Evolutionary conservation across 1,140 invertebrate species (phyloP).

Genomic region (Ips nitidus): DNA sequence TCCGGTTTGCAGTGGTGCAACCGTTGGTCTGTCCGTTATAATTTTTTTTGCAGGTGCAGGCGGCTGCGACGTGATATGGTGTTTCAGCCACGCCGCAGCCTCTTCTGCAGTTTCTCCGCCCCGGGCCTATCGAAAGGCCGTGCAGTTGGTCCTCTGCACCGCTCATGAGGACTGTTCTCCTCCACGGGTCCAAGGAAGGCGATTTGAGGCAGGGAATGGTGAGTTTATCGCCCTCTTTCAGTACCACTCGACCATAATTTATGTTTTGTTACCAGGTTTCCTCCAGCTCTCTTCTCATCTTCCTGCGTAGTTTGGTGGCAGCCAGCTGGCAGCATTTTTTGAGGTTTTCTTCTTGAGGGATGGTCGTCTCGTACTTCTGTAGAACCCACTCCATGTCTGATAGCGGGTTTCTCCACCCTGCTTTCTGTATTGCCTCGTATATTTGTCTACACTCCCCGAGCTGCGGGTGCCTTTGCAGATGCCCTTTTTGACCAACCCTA

Average conservation of each 20-base stretch:
- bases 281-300: constrained; percentile 20
- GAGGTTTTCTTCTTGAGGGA: too few species aligned
- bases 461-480: constrained; percentile 26
- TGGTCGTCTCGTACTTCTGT: too few species aligned
- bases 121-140: constrained; percentile 7
- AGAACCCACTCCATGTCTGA: too few species aligned
- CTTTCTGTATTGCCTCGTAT: too few species aligned
- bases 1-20: constrained; percentile 34
- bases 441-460: too few species aligned
- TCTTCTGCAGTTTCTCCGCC: constrained; percentile 14
- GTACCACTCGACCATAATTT: too few species aligned
- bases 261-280: constrained; percentile 36
- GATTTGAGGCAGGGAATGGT: too few species aligned
- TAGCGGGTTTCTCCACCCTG: too few species aligned
- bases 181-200: constrained; percentile 29
- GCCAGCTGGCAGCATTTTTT: too few species aligned
- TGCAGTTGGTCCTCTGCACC: too few species aligned
- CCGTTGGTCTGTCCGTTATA: not conserved
- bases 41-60: constrained; percentile 20
- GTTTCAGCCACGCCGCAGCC: constrained; percentile 23
- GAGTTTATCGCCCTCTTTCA: too few species aligned
- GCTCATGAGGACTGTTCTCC: constrained; percentile 6
- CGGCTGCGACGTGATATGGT: constrained; percentile 29
- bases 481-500: constrained; percentile 19
- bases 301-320: too few species aligned